phyloP scores from a whole-genome alignment of 2,113 vertebrate species.

The Lepus timidus region DNA sequence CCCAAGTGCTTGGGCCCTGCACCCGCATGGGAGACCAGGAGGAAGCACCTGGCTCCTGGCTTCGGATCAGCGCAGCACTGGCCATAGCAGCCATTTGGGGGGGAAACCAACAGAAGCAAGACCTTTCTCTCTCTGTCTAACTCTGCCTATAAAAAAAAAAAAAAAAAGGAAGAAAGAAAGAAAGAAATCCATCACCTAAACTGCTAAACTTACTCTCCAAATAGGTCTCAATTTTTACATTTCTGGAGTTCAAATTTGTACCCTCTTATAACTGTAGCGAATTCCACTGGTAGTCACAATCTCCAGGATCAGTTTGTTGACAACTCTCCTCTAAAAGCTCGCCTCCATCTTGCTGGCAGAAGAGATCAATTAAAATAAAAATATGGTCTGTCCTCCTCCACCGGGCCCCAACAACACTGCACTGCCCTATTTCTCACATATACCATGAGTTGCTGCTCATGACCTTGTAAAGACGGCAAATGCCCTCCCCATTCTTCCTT shows the following conservation, averaged over 20 bases:
- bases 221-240: neutral
- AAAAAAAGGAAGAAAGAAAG: no score
- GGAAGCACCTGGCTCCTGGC: no score
- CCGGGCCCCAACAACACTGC: fast-evolving
- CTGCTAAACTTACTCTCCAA: neutral
- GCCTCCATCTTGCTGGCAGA: neutral
- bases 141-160: no score
- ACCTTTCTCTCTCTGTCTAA: no score
- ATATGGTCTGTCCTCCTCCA: neutral
- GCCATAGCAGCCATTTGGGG: no score
- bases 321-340: neutral
- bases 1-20: no score
- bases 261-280: neutral
- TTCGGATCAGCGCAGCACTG: no score
- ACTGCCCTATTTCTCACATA: neutral
- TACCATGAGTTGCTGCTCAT: neutral
- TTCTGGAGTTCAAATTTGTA: neutral
- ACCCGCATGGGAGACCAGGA: no score
- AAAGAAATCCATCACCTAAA: neutral
- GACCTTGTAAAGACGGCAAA: neutral
- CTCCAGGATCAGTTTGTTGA: neutral
- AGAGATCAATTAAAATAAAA: neutral
- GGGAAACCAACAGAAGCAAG: no score
- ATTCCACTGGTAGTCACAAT: fast-evolving
- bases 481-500: neutral